Base-by-base conservation (phyloP, 2,797 vertebrate genomes). In the Clarias platycephalus region DNA sequence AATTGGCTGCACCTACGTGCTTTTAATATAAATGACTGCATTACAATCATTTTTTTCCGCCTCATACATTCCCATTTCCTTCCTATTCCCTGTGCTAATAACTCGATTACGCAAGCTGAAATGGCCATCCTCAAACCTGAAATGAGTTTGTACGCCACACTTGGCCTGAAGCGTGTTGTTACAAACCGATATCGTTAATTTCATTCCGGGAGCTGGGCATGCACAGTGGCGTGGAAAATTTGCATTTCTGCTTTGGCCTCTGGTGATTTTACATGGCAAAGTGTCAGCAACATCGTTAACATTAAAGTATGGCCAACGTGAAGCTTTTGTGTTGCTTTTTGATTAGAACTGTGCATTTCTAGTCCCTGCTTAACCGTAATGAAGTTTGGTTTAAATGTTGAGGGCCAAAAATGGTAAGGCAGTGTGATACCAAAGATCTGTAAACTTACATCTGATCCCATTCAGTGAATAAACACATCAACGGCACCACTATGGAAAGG, bases 171-270 rank as follows among this genome's bases (percentile, higher is more conserved):
- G 62, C 44, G 70, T 49, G 83, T 44, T 74, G 83, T 81, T 84
- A 64, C 71, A 71, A 84, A 82, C 83, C 75, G 77, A 85, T 84
- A 87, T 87, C 75, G 82, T 58, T 44, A 85, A 82, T 85, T 86
- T 83, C 37, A 63, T 80, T 85, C 63, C 9, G 28, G 60, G 53
- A 26, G 80, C 57, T 26, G 60, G 77, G 84, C n/a, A 55, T 44
- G 57, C 40, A 81, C 81, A 34, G 40, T 71, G 26, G 66, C 71
- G 76, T 57, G 70, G 28, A 78, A 78, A 37, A 80, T 64, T 18
- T 22, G 60, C 22, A 40, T 64, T 49, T 20, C 37, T 4, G 9
- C 53, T 76, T 57, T 57, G 72, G 72, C 72, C 72, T 57, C 72
- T 58, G 53, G 26, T 76, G 26, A 57, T 57, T 57, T 76, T 22